Conservation (phyloP, 2,113 vertebrate genomes). For the Pterophyllum scalare region DNA sequence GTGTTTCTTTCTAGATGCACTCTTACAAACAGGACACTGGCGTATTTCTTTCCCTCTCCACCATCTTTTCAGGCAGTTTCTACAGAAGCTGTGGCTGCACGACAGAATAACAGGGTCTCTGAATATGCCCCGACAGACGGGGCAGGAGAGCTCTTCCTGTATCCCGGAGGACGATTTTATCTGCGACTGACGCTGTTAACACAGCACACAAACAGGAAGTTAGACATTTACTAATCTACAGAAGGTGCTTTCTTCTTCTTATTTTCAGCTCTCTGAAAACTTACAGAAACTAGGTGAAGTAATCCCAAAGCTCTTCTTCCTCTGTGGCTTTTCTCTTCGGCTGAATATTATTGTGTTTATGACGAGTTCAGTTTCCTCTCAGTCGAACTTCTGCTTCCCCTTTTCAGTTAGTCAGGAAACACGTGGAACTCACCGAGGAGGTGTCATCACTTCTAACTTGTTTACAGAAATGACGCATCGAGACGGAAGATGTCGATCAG, state of each 20-base stretch:
- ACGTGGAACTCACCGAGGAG: not conserved
- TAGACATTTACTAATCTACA: not conserved
- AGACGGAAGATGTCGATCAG: not conserved
- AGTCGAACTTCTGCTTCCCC: not conserved
- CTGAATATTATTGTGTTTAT: not conserved
- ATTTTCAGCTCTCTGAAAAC: not conserved
- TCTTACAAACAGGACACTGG: conserved; percentile 26
- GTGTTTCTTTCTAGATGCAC: not conserved
- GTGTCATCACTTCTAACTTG: not conserved
- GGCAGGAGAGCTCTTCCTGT: conserved; percentile 23
- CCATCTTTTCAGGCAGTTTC: conserved; percentile 18
- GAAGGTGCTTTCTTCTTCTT: not conserved
- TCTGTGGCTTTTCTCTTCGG: not conserved
- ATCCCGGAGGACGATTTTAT: conserved; percentile 21
- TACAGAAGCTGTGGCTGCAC: conserved; percentile 35
- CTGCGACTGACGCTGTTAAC: conserved; percentile 1
- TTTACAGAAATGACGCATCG: not conserved
- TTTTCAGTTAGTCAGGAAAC: not conserved
- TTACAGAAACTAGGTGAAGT: not conserved
- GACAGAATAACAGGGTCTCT: conserved; percentile 10
- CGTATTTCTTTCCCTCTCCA: conserved; percentile 19
- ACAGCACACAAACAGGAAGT: conserved; percentile 13
- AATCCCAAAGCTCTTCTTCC: not conserved
- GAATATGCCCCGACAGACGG: conserved; percentile 10
- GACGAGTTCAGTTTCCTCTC: not conserved